These are phyloP conservation scores for Ctena decussata DNA, from an alignment of 2,888 invertebrate genomes.

Conservation along the genomic window DNA sequence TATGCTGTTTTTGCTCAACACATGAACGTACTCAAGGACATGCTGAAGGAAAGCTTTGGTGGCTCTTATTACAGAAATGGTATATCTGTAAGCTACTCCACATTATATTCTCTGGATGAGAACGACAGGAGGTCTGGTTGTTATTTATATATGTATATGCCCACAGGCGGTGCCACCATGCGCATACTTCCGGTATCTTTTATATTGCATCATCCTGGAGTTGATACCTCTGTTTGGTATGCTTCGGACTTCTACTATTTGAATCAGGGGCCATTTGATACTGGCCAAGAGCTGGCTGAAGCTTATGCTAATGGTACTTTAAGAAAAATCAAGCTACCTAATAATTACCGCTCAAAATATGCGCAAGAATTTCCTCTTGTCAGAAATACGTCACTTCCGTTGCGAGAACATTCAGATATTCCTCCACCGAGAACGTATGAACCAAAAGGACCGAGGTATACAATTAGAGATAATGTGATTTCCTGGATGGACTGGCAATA, in stretches of 20 bases:
- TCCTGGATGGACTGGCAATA: slow-evolving; percentile 78
- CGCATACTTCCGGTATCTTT: slow-evolving; percentile 63
- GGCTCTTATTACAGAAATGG: slow-evolving; percentile 39
- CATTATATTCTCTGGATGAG: slow-evolving; percentile 39
- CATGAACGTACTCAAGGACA: slow-evolving; percentile 27
- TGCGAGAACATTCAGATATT: slow-evolving; percentile 49
- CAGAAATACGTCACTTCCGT: slow-evolving; percentile 40
- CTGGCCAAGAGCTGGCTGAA: slow-evolving; percentile 42
- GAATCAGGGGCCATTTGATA: slow-evolving; percentile 65
- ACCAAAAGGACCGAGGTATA: slow-evolving; percentile 70
- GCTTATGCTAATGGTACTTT: slow-evolving; percentile 53
- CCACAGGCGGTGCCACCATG: slow-evolving; percentile 33
- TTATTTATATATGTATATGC: slow-evolving; percentile 35
- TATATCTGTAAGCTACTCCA: slow-evolving; percentile 9
- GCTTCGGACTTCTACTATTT: slow-evolving; percentile 64
- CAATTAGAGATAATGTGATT: slow-evolving; percentile 64
- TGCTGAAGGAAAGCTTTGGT: slow-evolving; percentile 67
- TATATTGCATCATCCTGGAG: slow-evolving; percentile 61
- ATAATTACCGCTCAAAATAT: slow-evolving; percentile 21
- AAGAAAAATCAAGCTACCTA: slow-evolving; percentile 58
- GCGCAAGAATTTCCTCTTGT: slow-evolving; percentile 32
- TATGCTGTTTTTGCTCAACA: slow-evolving; percentile 8
- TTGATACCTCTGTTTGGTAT: slow-evolving; percentile 53
- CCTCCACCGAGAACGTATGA: slow-evolving; percentile 68
- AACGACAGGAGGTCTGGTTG: slow-evolving; percentile 44